phyloP scores from a whole-genome alignment of 2,113 vertebrate genomes.

The Clarias magur region DNA sequence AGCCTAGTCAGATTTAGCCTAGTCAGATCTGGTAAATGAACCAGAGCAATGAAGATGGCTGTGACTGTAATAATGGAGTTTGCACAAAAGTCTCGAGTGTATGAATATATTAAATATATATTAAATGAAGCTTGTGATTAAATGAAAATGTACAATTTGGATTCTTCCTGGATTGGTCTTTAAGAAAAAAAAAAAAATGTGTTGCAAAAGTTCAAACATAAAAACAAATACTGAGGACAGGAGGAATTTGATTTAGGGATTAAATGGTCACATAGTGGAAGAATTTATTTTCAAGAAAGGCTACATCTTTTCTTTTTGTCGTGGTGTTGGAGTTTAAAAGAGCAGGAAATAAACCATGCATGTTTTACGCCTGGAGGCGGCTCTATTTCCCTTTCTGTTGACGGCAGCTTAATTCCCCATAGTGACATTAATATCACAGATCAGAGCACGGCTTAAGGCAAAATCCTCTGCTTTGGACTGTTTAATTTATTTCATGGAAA shows the following conservation, averaged over 20 bases:
- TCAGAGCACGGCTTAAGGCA: slow-evolving; percentile 19
- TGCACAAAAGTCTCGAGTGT: background rate
- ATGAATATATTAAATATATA: slow-evolving; percentile 10
- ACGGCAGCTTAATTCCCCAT: slow-evolving; percentile 21
- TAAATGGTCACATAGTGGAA: background rate
- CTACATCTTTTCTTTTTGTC: background rate
- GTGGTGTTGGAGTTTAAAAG: background rate
- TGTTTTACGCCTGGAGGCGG: background rate
- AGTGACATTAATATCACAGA: slow-evolving; percentile 27
- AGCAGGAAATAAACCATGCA: slow-evolving; percentile 16
- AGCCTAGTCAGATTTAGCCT: background rate
- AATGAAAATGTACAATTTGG: background rate
- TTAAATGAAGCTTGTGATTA: background rate
- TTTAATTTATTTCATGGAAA: slow-evolving; percentile 21
- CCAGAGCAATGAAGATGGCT: background rate
- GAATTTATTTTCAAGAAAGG: background rate
- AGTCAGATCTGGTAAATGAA: slow-evolving; percentile 2
- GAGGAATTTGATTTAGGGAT: background rate
- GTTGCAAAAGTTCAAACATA: background rate
- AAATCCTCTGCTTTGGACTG: background rate
- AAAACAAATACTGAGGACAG: too few species aligned
- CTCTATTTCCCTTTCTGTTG: slow-evolving; percentile 29
- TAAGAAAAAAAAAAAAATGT: background rate
- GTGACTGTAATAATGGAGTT: background rate
- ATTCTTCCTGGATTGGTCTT: background rate